Percentiles rank a stretch among this genome's conserved stretches.
Evolutionary conservation across 2,113 vertebrate species (phyloP).

Genomic region (Carollia perspicillata): DNA sequence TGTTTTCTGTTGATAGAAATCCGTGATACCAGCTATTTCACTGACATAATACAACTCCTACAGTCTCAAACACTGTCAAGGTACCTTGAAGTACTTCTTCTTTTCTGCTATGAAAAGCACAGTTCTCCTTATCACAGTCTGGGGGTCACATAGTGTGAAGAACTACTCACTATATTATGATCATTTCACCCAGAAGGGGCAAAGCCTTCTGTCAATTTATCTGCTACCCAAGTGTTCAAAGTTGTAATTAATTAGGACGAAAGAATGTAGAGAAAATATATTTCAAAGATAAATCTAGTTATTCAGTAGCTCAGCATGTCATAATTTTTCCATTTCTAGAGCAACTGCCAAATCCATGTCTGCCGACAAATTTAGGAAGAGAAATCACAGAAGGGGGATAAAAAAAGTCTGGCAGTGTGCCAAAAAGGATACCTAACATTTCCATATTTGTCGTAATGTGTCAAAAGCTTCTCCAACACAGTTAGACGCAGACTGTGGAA

Average conservation of each 20-base stretch:
- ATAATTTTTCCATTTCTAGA: constrained; percentile 60
- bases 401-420: neutral
- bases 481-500: neutral
- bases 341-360: constrained; percentile 55
- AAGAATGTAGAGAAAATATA: constrained; percentile 49
- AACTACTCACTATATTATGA: constrained; percentile 69
- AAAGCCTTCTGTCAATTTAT: constrained; percentile 59
- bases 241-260: constrained; percentile 67
- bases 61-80: neutral
- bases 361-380: constrained; percentile 42
- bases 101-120: constrained; percentile 37
- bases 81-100: neutral
- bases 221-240: constrained; percentile 56
- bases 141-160: constrained; percentile 53
- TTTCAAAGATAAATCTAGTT: constrained; percentile 68
- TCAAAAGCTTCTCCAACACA: neutral
- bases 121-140: constrained; percentile 54
- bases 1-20: neutral
- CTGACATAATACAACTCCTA: neutral
- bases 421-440: neutral
- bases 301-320: constrained; percentile 29
- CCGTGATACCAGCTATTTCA: neutral
- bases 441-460: neutral
- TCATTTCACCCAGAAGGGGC: constrained; percentile 56
- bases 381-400: neutral